Base-by-base conservation (phyloP, 1,140 invertebrate species). In the Mizuhopecten yessoensis region DNA sequence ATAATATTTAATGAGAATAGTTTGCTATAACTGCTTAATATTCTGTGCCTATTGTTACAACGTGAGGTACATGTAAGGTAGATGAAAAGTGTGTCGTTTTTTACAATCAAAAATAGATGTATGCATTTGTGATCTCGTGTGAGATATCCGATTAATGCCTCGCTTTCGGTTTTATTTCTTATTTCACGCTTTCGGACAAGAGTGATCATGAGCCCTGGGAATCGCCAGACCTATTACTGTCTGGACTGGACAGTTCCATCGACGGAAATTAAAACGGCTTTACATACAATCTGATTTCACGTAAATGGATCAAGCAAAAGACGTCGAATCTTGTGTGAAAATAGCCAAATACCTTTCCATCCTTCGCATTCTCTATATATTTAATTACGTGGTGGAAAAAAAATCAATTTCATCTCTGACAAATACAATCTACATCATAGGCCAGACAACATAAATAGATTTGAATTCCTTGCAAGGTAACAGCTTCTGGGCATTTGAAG, bases 401-500 rank as follows among this genome's bases (percentile, higher is more conserved):
- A 75, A 75, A 75, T 75, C 57, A 29, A 75, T 75, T 75, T 75
- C 57, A 75, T 75, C 57, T 75, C 23, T 75, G 57, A 75, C 57
- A 29, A 75, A 75, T 75, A 75, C 57, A 75, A 75, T 75, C 57
- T 75, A 75, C 57, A 75, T 75, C 57, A 75, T 75, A 75, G 57
- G 23, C 57, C 57, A 75, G 57, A 75, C 57, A 75, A 75, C 57
- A n/a, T 75, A 75, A 75, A 75, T 75, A 75, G 57, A 75, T 75
- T 75, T 75, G 57, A 29, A 75, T 75, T 75, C n/a, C 23, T n/a
- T 17, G n/a, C 57, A 75, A 75, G 57, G 57, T 75, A 75, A 75
- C 57, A 11, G 57, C 57, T 29, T n/a, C 57, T 7, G 17, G 57
- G n/a, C 57, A 75, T 75, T 75, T 29, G 57, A 75, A n/a, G 57